Evolutionary conservation across 2,888 invertebrate species (phyloP).

Genomic region (Pharmacophagus antenor): DNA sequence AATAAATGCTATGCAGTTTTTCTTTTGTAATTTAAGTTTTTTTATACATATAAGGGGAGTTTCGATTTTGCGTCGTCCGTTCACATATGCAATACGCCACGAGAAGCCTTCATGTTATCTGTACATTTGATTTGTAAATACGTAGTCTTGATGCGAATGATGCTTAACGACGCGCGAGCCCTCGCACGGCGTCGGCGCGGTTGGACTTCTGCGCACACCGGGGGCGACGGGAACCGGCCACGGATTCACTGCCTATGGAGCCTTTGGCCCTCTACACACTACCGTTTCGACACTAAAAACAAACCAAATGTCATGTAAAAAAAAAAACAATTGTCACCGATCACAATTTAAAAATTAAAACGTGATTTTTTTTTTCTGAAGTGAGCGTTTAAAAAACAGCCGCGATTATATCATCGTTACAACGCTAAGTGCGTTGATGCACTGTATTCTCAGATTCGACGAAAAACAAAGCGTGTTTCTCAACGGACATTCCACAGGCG

Average conservation of each 20-base stretch:
- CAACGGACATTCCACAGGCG: slow-evolving; percentile 71
- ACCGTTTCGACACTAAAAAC: slow-evolving; percentile 12
- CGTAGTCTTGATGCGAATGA: slow-evolving; percentile 69
- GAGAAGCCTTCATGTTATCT: slow-evolving; percentile 64
- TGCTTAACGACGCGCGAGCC: slow-evolving; percentile 71
- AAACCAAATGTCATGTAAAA: background rate
- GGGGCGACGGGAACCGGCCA: slow-evolving; percentile 34
- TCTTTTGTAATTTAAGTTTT: slow-evolving; percentile 13
- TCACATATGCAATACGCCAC: slow-evolving; percentile 56
- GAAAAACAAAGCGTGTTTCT: slow-evolving; percentile 49
- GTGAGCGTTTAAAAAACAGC: background rate
- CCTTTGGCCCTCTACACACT: slow-evolving; percentile 31
- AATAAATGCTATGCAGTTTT: slow-evolving; percentile 33
- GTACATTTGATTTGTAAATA: slow-evolving; percentile 75
- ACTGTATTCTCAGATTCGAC: slow-evolving; percentile 25
- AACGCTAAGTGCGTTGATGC: slow-evolving; percentile 21
- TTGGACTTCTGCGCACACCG: slow-evolving; percentile 75
- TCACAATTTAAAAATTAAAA: too few species aligned
- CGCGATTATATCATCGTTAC: slow-evolving; percentile 7
- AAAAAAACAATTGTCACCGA: too few species aligned
- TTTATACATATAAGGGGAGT: slow-evolving; percentile 42
- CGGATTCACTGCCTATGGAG: slow-evolving; percentile 30
- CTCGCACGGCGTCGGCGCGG: slow-evolving; percentile 63
- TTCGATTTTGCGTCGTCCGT: slow-evolving; percentile 49
- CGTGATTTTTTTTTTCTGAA: too few species aligned